A percentile compares a stretch with the other conserved stretches of the same genome.
These are phyloP conservation scores for Phaetusa simplex DNA, from an alignment of 2,113 vertebrate species.

Conservation along the genomic window DNA sequence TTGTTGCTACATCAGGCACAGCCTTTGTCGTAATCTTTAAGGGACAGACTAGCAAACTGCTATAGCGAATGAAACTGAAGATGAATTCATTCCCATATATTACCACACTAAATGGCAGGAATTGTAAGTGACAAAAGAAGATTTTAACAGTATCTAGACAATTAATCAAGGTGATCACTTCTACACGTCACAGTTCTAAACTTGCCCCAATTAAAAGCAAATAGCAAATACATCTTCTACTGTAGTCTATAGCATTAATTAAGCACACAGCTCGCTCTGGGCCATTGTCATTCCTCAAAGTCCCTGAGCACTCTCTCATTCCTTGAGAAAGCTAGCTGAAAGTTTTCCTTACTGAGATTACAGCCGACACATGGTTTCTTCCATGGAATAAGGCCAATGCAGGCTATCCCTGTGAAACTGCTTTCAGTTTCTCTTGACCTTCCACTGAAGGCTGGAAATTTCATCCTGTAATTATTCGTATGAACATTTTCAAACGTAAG, in stretches of 20 bases:
- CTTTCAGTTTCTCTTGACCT: background rate
- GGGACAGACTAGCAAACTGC: background rate
- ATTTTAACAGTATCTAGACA: background rate
- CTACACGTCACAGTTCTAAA: background rate
- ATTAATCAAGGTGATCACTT: background rate
- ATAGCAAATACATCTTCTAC: background rate
- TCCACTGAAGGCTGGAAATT: background rate
- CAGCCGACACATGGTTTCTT: background rate
- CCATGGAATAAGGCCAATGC: background rate
- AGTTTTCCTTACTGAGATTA: background rate
- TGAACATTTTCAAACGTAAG: background rate
- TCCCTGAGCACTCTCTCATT: background rate
- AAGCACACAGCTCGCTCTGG: background rate
- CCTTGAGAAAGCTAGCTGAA: background rate
- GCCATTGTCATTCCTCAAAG: background rate
- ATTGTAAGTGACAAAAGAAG: background rate
- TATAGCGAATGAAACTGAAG: background rate
- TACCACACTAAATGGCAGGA: background rate
- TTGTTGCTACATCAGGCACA: background rate
- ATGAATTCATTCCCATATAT: background rate
- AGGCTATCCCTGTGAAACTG: background rate
- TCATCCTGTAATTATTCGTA: background rate
- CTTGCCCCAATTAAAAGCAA: background rate
- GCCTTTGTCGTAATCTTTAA: background rate
- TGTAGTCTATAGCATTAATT: background rate